Evolutionary conservation across 2,888 invertebrate genomes (phyloP), one percentile per base, ranked within the genome.

Genomic region (Drosophila tripunctata): DNA sequence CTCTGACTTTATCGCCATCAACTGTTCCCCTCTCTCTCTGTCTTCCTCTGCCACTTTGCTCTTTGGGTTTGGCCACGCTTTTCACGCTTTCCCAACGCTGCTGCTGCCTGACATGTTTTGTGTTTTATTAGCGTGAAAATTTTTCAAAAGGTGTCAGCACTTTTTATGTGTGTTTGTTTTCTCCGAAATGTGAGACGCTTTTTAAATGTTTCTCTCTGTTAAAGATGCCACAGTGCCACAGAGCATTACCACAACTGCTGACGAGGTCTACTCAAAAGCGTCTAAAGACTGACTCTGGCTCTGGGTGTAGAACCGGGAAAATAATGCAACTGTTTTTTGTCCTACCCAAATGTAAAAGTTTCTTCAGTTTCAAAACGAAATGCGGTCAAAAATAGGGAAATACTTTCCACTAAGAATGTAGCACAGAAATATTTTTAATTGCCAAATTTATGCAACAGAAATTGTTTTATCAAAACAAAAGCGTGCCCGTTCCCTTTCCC

Each of bases 41-140:
- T 14, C 43, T 48, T 27, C 22, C 48, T 31, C 24, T 19, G n/a
- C n/a, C 15, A 12, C n/a, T 41, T 47, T 10, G 6, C 22, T 24
- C 10, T 38, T 14, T 22, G 6, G 57, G 38, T 38, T 50, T 54
- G 56, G 54, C 56, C 40, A 57, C 58, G 67, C 60, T 65, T 68
- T 62, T 80, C 78, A 69, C 83, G 71, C 78, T 69, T 57, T 67
- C 52, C 51, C 72, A 61, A 61, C 41, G 69, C 54, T 69, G 63
- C 56, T 43, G 69, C 54, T 69, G 63, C 56, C 78, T 78, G 85
- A 66, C 82, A 82, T 85, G 85, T 76, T 85, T 81, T 79, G 74
- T 82, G 77, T 81, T 81, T 85, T 81, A 81, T 81, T 85, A 76
- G 85, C 80, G 80, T 85, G 85, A 85, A 82, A 64, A 82, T 79